Evolutionary conservation across 2,888 invertebrate species (phyloP).

Genomic region (Cosmopolites sordidus): DNA sequence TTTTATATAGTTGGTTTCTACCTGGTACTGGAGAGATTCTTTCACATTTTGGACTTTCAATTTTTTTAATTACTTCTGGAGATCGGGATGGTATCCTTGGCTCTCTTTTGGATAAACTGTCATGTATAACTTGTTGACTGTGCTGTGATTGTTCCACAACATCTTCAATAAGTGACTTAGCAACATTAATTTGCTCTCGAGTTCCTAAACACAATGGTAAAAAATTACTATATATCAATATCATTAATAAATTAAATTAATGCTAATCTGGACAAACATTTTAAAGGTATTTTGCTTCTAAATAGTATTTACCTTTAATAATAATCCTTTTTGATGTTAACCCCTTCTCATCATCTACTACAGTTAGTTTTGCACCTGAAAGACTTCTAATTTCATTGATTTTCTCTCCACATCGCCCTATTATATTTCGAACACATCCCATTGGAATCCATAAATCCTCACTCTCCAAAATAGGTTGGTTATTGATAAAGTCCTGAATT

Average conservation of each 20-base stretch:
- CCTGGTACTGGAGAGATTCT: constrained; percentile 41
- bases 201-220: too few relatives aligned
- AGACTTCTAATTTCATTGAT: constrained; percentile 66
- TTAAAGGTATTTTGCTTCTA: too few relatives aligned
- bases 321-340: constrained; percentile 36
- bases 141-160: constrained; percentile 58
- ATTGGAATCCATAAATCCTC: constrained; percentile 64
- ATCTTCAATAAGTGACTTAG: constrained; percentile 67
- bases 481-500: constrained; percentile 62
- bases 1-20: constrained; percentile 23
- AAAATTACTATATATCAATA: too few relatives aligned
- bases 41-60: constrained; percentile 40
- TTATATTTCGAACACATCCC: constrained; percentile 65
- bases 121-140: constrained; percentile 46
- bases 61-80: constrained; percentile 28
- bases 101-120: constrained; percentile 51
- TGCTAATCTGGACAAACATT: neutral
- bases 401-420: constrained; percentile 69
- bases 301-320: constrained; percentile 45
- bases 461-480: constrained; percentile 65
- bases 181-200: constrained; percentile 67
- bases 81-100: constrained; percentile 47
- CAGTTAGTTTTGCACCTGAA: constrained; percentile 68
- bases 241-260: neutral
- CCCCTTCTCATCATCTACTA: constrained; percentile 42